Evolutionary conservation across 2,888 invertebrate genomes (phyloP).

Genomic region (Pandemis heparana): DNA sequence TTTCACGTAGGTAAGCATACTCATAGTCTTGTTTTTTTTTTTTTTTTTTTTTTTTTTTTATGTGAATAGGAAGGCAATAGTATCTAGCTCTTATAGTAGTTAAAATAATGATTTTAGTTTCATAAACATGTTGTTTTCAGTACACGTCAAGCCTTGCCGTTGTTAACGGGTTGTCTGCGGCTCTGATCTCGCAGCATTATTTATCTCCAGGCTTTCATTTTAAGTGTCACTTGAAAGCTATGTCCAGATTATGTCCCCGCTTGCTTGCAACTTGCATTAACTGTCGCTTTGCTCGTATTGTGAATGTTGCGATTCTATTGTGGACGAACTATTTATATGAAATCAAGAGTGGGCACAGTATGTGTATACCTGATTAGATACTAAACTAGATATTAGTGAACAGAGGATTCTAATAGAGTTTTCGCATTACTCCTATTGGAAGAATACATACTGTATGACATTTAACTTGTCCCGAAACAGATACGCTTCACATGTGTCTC

Average conservation of each 20-base stretch:
- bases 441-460: no score
- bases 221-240: conserved; percentile 48
- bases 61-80: no score
- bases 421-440: no score
- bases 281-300: conserved; percentile 27
- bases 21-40: no score
- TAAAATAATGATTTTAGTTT: background rate
- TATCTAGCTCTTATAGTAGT: no score
- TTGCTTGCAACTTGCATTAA: conserved; percentile 22
- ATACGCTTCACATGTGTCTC: no score
- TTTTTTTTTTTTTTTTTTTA: no score
- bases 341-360: background rate
- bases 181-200: conserved; percentile 30
- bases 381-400: no score
- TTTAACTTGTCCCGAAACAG: no score
- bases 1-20: no score
- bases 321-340: conserved; percentile 4
- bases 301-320: conserved; percentile 24
- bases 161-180: conserved; percentile 44
- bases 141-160: conserved; percentile 14
- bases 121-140: conserved; percentile 16
- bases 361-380: no score
- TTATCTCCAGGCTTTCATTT: conserved; percentile 42
- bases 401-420: no score
- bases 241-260: conserved; percentile 39